Percentiles rank a stretch among this genome's conserved stretches.
Conservation (phyloP, 2,888 invertebrate genomes). For the Epistrophe grossulariae region DNA sequence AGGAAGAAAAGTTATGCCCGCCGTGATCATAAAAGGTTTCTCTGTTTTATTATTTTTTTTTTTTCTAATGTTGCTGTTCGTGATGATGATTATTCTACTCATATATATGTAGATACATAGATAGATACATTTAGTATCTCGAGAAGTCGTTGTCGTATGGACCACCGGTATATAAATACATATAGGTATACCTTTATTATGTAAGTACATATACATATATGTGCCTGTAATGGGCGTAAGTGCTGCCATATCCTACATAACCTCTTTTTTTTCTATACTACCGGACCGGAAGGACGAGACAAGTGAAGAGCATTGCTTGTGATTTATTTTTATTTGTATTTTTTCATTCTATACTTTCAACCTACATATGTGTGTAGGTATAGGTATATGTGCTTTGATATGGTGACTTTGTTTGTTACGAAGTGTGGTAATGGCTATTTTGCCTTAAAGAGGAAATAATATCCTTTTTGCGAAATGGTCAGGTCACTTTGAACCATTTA, state of each 20-base stretch:
- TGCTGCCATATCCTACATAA: slow-evolving; percentile 62
- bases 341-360: neutral
- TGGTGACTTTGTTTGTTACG: neutral
- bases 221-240: slow-evolving; percentile 58
- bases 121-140: slow-evolving; percentile 33
- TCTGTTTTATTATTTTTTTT: slow-evolving; percentile 19
- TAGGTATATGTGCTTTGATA: too few relatives aligned
- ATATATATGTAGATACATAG: neutral
- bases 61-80: slow-evolving; percentile 20
- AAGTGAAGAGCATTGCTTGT: slow-evolving; percentile 71
- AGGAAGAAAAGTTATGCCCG: slow-evolving; percentile 63
- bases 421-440: slow-evolving; percentile 18
- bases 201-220: slow-evolving; percentile 47
- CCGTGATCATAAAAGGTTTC: slow-evolving; percentile 67
- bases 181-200: slow-evolving; percentile 32
- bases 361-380: neutral
- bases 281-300: slow-evolving; percentile 62
- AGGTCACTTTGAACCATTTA: slow-evolving; percentile 45
- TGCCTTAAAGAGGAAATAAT: slow-evolving; percentile 39
- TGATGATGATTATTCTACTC: slow-evolving; percentile 27
- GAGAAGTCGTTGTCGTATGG: slow-evolving; percentile 17
- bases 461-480: slow-evolving; percentile 27
- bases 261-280: slow-evolving; percentile 42
- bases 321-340: slow-evolving; percentile 73
- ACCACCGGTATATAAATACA: slow-evolving; percentile 51